Evolutionary conservation across 2,113 vertebrate genomes (phyloP), one percentile per base, ranked within the genome.

Genomic region (Thamnaconus septentrionalis): DNA sequence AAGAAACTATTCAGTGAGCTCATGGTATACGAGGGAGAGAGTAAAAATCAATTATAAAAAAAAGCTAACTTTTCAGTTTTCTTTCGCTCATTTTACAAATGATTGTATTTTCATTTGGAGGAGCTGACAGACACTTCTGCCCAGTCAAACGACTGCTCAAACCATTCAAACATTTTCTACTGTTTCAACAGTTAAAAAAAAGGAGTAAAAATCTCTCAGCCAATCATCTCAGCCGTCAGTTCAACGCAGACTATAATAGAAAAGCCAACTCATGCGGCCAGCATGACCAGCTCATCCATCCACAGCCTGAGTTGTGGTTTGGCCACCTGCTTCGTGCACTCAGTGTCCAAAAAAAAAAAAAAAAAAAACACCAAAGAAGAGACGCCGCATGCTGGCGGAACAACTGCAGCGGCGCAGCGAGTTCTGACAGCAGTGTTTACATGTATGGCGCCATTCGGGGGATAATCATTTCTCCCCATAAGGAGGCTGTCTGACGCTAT

Each of bases 261-360:
- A 62, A 73, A 53, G 18, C 18, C 18, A 31, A 31, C 18, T 31
- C 18, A 31, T 5, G 39, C 4, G 5, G 1, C 64, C 73, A 70
- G 50, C 0, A 61, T 73, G 64, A 74, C 18, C 69, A 65, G 75
- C 64, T 70, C 66, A 53, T 52, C 68, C 56, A 60, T 48, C 53
- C 73, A 64, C 6, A 51, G 55, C 63, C 53, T 4, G 41, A 62
- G 61, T 57, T 81, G 78, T 0, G 73, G 58, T 81, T 71, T 55
- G 61, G 40, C 66, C 79, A 79, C 70, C 82, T 83, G 78, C 72
- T 81, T 50, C 0, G 3, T 59, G 64, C 57, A 46, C 71, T 78
- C 66, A 70, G 43, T 69, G 60, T n/a, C 70, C 47, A 42, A 73
- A 66, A 39, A 31, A 31, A 81, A 74, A 72, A 69, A 49, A 45